phyloP scores from a whole-genome alignment of 2,888 invertebrate species.

The Myopa testacea region DNA sequence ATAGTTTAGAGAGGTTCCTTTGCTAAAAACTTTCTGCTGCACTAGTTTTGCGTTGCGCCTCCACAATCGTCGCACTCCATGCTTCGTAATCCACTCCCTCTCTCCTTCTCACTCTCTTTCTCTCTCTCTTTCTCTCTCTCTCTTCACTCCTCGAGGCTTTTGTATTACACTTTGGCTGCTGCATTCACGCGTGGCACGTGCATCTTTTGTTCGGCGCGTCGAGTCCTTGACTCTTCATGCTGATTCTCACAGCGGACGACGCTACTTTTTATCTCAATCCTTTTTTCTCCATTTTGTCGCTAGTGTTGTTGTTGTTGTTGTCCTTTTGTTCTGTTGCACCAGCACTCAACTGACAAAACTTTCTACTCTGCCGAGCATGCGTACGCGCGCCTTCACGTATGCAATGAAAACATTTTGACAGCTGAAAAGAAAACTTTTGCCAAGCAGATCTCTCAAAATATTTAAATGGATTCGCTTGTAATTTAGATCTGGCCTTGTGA shows the following conservation, averaged over 20 bases:
- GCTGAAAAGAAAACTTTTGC: constrained; percentile 34
- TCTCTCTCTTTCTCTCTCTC: not conserved
- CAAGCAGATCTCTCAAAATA: constrained; percentile 15
- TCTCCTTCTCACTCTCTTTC: not conserved
- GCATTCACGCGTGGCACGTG: constrained; percentile 25
- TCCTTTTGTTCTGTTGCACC: not conserved
- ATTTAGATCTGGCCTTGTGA: not conserved
- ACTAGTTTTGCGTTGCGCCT: not conserved
- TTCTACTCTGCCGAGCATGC: not conserved
- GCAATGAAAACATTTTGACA: constrained; percentile 32
- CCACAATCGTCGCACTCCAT: no score
- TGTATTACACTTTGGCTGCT: not conserved
- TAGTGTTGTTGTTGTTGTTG: not conserved
- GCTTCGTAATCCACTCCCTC: not conserved
- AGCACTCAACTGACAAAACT: constrained; percentile 7
- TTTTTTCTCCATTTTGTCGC: not conserved
- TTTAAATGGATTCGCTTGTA: constrained; percentile 33
- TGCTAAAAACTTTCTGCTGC: constrained; percentile 12
- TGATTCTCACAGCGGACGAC: constrained; percentile 6
- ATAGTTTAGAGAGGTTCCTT: constrained; percentile 28
- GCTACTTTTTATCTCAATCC: not conserved
- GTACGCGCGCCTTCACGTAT: constrained; percentile 25
- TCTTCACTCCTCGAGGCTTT: not conserved
- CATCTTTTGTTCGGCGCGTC: constrained; percentile 25
- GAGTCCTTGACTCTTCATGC: constrained; percentile 30